These are phyloP conservation scores for Hemibates koningsi DNA, from an alignment of 2,113 vertebrate species.

Conservation along the genomic window DNA sequence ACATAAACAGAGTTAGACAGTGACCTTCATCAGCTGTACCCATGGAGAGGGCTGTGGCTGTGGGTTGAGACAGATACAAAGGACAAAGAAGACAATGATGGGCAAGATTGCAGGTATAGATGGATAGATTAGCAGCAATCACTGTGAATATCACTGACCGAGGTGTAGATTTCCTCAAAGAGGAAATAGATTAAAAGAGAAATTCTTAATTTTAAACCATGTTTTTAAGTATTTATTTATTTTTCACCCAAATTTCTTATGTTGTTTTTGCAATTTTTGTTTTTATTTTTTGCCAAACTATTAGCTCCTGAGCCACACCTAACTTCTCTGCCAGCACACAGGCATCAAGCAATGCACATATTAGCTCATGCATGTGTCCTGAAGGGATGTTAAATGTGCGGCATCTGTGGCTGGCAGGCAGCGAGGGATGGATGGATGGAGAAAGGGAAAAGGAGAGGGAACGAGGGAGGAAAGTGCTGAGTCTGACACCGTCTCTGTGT, in stretches of 20 bases:
- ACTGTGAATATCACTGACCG: neutral
- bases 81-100: neutral
- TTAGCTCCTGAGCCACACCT: neutral
- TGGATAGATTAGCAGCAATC: neutral
- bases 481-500: slow-evolving; percentile 55
- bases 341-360: slow-evolving; percentile 50
- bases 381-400: slow-evolving; percentile 48
- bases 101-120: neutral
- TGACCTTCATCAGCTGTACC: slow-evolving; percentile 44
- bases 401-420: slow-evolving; percentile 49
- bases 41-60: neutral
- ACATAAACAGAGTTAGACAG: slow-evolving; percentile 2
- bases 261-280: neutral
- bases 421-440: slow-evolving; percentile 27
- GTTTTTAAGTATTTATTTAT: neutral
- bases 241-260: neutral
- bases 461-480: slow-evolving; percentile 63
- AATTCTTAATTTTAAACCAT: neutral
- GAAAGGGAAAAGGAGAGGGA: slow-evolving; percentile 34
- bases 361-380: slow-evolving; percentile 49
- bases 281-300: neutral
- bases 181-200: neutral
- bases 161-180: neutral
- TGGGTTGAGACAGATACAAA: neutral
- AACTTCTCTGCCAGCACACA: slow-evolving; percentile 9